Base-by-base conservation (phyloP, 2,113 vertebrate genomes). In the Oreochromis aureus region DNA sequence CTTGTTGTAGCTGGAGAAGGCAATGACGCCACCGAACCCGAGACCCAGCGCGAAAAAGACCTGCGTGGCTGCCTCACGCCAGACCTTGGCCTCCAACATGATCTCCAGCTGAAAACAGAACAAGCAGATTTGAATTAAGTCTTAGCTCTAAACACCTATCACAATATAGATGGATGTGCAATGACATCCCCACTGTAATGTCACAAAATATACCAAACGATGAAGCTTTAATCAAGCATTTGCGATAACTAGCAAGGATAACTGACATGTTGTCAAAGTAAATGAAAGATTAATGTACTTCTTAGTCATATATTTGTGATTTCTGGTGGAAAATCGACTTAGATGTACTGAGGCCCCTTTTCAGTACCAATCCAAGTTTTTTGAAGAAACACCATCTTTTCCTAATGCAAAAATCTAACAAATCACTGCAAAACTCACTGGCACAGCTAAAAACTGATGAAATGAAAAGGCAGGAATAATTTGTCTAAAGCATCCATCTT, bases 1-100 rank as follows among this genome's bases (percentile, higher is more conserved):
- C 95, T 99, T 99, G 97, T 99, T 99, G 97, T 99, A 99, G 96
- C 99, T 99, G 94, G 99, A 99, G 95, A 99, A 99, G 90, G 99
- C 98, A 90, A 99, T 99, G 95, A 99, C 98, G 36, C 99, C 99
- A 56, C 99, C 99, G 84, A 99, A 99, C 90, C 99, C 99, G 58
- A 99, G 96, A 55, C 98, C 98, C 91, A 99, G 97, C 39, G 99
- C 98, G 93, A 99, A 99, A 97, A 99, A 99, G 86, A 99, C 99
- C 96, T 99, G 99, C 39, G 98, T 98, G 36, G 99, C 98, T 48
- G 99, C 98, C 94, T 99, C 99, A 86, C 98, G 97, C 99, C 99
- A 99, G 86, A 99, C 98, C 84, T 98, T 98, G 86, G 97, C 94
- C 87, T 99, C 98, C 96, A 98, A 89, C 98, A 99, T 99, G 93